phyloP scores from a whole-genome alignment of 1,140 invertebrate species.

The Gyrodactylus salaris region DNA sequence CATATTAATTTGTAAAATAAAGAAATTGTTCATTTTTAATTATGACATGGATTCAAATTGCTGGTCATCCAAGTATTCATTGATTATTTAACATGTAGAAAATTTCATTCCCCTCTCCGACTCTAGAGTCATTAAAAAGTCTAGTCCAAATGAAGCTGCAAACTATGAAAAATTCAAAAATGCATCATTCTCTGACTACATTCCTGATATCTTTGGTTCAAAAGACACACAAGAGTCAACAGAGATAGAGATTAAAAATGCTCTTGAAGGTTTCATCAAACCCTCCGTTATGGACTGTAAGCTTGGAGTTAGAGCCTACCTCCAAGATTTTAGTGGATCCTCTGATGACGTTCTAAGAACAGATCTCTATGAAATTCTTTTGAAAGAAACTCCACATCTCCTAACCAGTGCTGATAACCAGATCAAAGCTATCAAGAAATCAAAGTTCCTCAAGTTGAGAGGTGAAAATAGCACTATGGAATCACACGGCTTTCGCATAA shows the following conservation, averaged over 20 bases:
- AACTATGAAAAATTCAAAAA: not conserved
- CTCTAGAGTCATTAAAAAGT: not conserved
- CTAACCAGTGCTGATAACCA: not conserved
- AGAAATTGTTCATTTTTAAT: not conserved
- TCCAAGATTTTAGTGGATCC: not conserved
- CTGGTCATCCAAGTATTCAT: not conserved
- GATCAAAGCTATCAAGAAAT: not conserved
- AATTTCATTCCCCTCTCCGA: not conserved
- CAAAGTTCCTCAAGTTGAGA: not conserved
- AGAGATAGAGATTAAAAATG: not conserved
- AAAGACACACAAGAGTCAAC: not conserved
- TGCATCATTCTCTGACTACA: not conserved
- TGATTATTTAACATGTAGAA: not conserved
- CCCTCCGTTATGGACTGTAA: not conserved
- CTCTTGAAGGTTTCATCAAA: not conserved
- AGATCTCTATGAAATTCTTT: not conserved
- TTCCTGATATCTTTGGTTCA: not conserved
- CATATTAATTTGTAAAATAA: not conserved
- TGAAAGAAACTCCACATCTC: not conserved
- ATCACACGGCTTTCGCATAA: not conserved
- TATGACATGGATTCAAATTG: not conserved
- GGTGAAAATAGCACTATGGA: not conserved
- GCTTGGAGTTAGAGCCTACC: not conserved
- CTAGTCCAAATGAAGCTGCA: not conserved
- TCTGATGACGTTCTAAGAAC: not conserved